Percentiles rank a stretch among this genome's conserved stretches.
Evolutionary conservation across 2,797 vertebrate species (phyloP).

Genomic region (Peromyscus attwateri): DNA sequence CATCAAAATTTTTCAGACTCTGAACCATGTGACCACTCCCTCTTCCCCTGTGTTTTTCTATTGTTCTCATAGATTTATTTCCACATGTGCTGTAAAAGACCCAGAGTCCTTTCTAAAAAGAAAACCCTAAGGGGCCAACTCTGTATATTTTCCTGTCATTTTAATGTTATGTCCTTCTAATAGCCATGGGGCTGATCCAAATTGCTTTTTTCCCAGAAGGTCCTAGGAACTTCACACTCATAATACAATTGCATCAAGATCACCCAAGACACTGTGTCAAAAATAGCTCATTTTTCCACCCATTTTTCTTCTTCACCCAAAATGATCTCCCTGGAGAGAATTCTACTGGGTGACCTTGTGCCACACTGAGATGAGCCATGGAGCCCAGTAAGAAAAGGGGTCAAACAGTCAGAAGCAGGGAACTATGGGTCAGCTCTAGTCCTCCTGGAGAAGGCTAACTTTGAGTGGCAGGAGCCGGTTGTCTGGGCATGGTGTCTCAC

Average conservation of each 20-base stretch:
- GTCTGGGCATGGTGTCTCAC: neutral
- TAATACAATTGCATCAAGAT: neutral
- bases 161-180: neutral
- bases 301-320: conserved; percentile 33
- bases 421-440: too few relatives aligned
- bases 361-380: neutral
- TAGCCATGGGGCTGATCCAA: neutral
- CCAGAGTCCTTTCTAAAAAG: neutral
- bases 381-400: neutral
- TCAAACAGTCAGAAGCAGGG: neutral
- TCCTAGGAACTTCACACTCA: conserved; percentile 2
- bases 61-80: conserved; percentile 24
- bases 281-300: conserved; percentile 24
- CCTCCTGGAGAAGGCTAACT: neutral
- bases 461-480: neutral
- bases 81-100: neutral
- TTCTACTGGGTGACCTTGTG: neutral
- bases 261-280: neutral
- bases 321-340: neutral
- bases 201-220: conserved; percentile 32
- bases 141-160: conserved; percentile 33
- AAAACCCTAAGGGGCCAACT: neutral
- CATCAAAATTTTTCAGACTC: neutral
- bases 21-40: neutral
- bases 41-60: neutral